These are phyloP conservation scores for Enteromius fasciolatus DNA, from an alignment of 2,797 vertebrate genomes.

Conservation along the genomic window DNA sequence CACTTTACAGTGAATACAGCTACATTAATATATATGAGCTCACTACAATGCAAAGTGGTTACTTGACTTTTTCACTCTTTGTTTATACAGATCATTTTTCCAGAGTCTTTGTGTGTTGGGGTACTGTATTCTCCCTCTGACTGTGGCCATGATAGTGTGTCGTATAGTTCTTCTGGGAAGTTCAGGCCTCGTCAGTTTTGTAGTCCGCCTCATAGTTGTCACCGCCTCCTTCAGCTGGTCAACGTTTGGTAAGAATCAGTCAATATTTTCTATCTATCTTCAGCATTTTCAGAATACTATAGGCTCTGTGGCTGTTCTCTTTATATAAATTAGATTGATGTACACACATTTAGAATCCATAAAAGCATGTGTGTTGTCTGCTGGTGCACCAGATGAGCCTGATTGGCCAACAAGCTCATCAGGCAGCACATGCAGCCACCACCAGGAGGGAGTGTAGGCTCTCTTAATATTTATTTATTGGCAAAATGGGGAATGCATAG, in stretches of 20 bases:
- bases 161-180: conserved; percentile 84
- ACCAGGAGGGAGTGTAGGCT: conserved; percentile 25
- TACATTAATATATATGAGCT: neutral
- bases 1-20: neutral
- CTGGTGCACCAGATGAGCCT: neutral
- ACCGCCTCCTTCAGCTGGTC: conserved; percentile 90
- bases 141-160: conserved; percentile 89
- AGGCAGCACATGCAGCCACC: neutral
- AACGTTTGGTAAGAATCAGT: conserved; percentile 79
- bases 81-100: conserved; percentile 86
- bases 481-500: neutral
- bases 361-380: neutral
- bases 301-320: too few relatives aligned
- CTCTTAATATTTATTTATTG: neutral
- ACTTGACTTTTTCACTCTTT: neutral
- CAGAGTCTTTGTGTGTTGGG: conserved; percentile 97
- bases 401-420: neutral
- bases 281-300: neutral
- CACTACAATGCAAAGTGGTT: neutral
- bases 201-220: conserved; percentile 86
- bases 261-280: neutral
- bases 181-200: conserved; percentile 74
- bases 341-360: neutral
- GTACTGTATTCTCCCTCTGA: conserved; percentile 94
- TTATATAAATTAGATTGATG: neutral